Evolutionary conservation across 37 sponge, comb jelly and placozoan genomes (phyloP).

Genomic region (Eunapius fragilis): DNA sequence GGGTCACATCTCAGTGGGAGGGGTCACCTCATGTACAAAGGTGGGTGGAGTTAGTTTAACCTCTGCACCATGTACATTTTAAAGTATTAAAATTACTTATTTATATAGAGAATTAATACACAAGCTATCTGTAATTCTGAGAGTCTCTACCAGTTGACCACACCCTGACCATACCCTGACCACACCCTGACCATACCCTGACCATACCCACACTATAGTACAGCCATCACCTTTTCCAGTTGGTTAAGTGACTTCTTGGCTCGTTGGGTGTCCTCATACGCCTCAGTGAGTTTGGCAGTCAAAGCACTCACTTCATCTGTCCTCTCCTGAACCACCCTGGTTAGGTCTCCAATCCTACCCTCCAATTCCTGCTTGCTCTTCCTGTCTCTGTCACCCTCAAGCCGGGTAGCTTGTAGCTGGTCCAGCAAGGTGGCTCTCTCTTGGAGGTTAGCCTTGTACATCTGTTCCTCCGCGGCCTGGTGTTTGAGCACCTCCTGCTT

Average conservation of each 20-base stretch:
- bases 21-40: too few species aligned
- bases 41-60: too few species aligned
- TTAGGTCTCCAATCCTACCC: constrained; percentile 29
- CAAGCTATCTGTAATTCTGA: too few species aligned
- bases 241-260: neutral
- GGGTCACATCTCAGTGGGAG: too few species aligned
- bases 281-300: constrained; percentile 8
- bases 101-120: too few species aligned
- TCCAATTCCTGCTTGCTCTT: constrained; percentile 26
- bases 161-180: too few species aligned
- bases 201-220: too few species aligned
- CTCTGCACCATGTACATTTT: too few species aligned
- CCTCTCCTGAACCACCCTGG: neutral
- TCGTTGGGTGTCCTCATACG: constrained; percentile 14
- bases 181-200: too few species aligned
- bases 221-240: too few species aligned
- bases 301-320: constrained; percentile 11
- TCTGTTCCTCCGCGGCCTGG: constrained; percentile 5
- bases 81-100: too few species aligned
- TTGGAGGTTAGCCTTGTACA: neutral
- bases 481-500: constrained; percentile 11
- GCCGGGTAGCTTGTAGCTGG: constrained; percentile 5
- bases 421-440: constrained; percentile 4
- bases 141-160: too few species aligned
- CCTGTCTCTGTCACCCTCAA: constrained; percentile 25